These are phyloP conservation scores for Dromaius novaehollandiae DNA, from an alignment of 2,113 vertebrate genomes.

Conservation along the genomic window DNA sequence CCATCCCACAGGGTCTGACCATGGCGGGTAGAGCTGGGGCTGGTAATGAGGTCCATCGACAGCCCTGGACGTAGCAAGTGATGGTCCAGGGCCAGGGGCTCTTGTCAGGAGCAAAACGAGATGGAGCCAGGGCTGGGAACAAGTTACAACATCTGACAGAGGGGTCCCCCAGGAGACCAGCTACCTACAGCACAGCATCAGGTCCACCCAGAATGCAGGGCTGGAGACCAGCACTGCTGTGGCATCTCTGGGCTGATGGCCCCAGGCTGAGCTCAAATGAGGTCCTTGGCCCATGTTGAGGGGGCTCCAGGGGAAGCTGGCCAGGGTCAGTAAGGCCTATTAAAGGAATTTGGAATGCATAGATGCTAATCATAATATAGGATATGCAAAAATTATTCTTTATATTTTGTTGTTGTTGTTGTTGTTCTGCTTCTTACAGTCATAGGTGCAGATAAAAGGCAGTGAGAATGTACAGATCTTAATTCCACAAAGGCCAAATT, in stretches of 20 bases:
- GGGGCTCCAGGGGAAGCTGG: neutral
- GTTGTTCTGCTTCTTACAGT: neutral
- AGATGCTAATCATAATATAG: neutral
- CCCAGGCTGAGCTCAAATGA: neutral
- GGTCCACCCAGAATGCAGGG: neutral
- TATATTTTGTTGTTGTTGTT: no score
- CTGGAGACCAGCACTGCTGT: neutral
- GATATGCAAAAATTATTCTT: neutral
- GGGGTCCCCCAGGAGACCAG: neutral
- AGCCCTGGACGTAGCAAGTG: neutral
- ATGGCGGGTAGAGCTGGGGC: fast-evolving
- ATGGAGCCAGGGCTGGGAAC: neutral
- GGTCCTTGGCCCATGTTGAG: fast-evolving
- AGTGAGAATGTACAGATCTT: neutral
- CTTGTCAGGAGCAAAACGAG: neutral
- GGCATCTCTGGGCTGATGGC: no score
- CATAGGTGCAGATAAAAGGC: neutral
- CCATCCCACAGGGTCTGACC: neutral
- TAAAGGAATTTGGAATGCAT: neutral
- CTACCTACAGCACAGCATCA: neutral
- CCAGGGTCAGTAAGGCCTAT: neutral
- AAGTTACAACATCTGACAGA: neutral
- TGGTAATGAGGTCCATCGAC: neutral
- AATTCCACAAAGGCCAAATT: neutral
- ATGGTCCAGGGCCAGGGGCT: neutral